A percentile compares a stretch with the other conserved stretches of the same genome.
These are phyloP conservation scores for Heliconius hermathena DNA, from an alignment of 1,140 invertebrate genomes.

Conservation along the genomic window DNA sequence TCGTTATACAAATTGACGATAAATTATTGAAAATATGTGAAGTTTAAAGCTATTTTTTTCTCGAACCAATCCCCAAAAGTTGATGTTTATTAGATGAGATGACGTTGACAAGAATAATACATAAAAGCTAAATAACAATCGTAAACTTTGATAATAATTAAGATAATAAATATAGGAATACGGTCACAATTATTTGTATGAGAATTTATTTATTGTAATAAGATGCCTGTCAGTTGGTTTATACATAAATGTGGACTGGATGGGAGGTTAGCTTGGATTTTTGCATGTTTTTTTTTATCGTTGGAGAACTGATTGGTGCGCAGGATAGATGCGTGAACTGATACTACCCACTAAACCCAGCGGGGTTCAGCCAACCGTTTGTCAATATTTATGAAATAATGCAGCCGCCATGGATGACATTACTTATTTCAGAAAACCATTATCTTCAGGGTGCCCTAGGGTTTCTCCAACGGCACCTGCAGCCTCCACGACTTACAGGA, in stretches of 20 bases:
- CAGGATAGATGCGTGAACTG: too few species aligned
- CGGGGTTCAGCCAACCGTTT: too few species aligned
- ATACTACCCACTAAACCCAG: too few species aligned
- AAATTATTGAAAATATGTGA: constrained; percentile 31
- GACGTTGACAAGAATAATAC: not conserved
- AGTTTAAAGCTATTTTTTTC: not conserved
- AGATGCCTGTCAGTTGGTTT: not conserved
- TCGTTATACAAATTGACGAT: constrained; percentile 33
- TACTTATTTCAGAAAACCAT: too few species aligned
- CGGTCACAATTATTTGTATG: not conserved
- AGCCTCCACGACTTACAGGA: too few species aligned
- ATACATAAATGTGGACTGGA: not conserved
- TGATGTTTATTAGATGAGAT: not conserved
- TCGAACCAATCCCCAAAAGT: not conserved
- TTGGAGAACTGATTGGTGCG: too few species aligned
- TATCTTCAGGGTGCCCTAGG: too few species aligned
- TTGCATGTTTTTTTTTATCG: too few species aligned
- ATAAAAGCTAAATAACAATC: not conserved
- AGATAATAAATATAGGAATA: not conserved
- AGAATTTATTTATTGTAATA: constrained; percentile 10
- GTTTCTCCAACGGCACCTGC: too few species aligned
- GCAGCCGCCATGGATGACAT: too few species aligned
- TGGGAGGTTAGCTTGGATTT: too few species aligned
- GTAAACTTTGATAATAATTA: not conserved
- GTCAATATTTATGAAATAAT: too few species aligned